Conservation (phyloP, 2,888 invertebrate species). For the Sesia bembeciformis region DNA sequence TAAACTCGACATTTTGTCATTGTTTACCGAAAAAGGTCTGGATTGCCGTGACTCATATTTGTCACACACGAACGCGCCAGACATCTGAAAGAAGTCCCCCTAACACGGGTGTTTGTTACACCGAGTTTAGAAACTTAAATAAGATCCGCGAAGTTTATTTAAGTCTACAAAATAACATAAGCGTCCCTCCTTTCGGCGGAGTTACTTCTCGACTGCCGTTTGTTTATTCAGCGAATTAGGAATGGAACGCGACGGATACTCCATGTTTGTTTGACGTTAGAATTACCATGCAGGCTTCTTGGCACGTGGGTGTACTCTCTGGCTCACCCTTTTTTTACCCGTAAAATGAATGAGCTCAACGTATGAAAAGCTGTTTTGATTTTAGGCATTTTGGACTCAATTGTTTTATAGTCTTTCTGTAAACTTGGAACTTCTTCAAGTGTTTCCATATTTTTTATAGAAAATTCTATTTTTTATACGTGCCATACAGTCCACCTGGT, state of each 20-base stretch:
- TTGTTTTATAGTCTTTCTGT: too few species aligned
- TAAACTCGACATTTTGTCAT: too few species aligned
- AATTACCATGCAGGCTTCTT: slow-evolving; percentile 35
- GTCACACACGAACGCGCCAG: neutral
- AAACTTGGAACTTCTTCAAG: too few species aligned
- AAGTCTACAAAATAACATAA: slow-evolving; percentile 39
- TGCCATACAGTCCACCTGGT: too few species aligned
- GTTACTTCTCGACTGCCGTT: slow-evolving; percentile 26
- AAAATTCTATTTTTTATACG: too few species aligned
- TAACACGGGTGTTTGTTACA: slow-evolving; percentile 15
- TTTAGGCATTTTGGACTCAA: too few species aligned
- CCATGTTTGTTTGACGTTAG: slow-evolving; percentile 44
- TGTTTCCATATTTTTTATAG: too few species aligned
- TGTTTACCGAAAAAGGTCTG: too few species aligned
- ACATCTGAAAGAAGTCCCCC: slow-evolving; percentile 8
- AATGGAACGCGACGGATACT: slow-evolving; percentile 31
- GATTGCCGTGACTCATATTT: neutral
- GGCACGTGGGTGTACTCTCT: slow-evolving; percentile 9
- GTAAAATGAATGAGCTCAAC: neutral
- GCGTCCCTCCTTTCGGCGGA: slow-evolving; percentile 17
- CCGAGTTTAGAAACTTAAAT: slow-evolving; percentile 47
- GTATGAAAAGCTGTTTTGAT: too few species aligned
- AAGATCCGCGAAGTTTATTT: slow-evolving; percentile 52
- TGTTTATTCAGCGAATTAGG: slow-evolving; percentile 49
- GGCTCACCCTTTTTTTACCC: neutral